A percentile compares a stretch with the other conserved stretches of the same genome.
Conservation (phyloP, 2,113 vertebrate genomes). For the Pseudolaguvia tuberculata region DNA sequence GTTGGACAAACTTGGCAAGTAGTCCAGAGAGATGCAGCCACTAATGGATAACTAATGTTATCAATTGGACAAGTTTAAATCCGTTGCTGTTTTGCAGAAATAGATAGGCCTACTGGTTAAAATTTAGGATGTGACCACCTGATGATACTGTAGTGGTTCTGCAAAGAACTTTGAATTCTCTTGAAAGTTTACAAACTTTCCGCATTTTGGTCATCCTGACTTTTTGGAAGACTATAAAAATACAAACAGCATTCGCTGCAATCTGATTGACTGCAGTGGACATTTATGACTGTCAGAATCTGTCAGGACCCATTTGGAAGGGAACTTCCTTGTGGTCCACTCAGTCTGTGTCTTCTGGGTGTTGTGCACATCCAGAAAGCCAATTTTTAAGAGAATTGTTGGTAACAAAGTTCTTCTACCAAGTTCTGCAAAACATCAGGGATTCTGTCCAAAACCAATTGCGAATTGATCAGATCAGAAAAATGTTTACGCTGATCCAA, state of each 20-base stretch:
- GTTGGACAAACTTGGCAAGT: slow-evolving; percentile 6
- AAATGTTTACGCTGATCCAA: neutral
- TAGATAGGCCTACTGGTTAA: neutral
- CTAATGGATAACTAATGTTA: neutral
- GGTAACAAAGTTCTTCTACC: neutral
- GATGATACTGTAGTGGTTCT: neutral
- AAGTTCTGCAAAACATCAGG: neutral
- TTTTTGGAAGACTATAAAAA: neutral
- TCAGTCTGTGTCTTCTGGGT: slow-evolving; percentile 1
- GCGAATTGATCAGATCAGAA: neutral
- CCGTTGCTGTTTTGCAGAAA: neutral
- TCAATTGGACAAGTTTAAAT: neutral
- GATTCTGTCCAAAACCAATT: neutral
- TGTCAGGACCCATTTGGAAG: neutral
- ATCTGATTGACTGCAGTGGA: neutral
- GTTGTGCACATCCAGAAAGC: neutral
- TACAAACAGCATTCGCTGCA: neutral
- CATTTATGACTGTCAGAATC: neutral
- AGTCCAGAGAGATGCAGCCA: too few relatives aligned
- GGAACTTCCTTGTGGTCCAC: neutral
- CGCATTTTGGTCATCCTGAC: neutral
- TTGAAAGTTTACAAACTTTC: neutral
- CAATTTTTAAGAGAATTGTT: neutral
- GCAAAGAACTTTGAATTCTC: neutral
- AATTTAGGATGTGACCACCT: neutral